These are phyloP conservation scores for Apamea crenata DNA, from an alignment of 2,888 invertebrate genomes.

Conservation along the genomic window DNA sequence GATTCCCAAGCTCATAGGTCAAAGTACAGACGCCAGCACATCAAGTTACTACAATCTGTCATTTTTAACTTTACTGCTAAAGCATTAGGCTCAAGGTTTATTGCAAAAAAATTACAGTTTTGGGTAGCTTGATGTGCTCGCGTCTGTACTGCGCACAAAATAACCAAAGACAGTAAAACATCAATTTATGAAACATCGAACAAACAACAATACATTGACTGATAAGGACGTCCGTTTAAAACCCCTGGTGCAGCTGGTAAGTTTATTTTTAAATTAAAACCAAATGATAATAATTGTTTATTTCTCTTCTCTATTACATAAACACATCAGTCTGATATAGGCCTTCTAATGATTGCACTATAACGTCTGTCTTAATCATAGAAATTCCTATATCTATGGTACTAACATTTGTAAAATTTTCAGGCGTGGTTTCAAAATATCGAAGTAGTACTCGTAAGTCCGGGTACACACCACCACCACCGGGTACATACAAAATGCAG, in stretches of 20 bases:
- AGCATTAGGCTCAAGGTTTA: too few relatives aligned
- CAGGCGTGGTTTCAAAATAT: neutral
- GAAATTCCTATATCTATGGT: too few relatives aligned
- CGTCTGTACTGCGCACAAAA: neutral
- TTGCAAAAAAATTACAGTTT: too few relatives aligned
- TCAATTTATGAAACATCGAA: neutral
- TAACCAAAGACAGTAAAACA: neutral
- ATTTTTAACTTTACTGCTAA: too few relatives aligned
- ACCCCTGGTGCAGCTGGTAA: conserved; percentile 3
- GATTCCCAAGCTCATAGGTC: neutral
- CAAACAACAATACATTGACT: neutral
- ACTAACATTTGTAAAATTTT: neutral
- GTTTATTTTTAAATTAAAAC: conserved; percentile 26
- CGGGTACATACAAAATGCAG: neutral
- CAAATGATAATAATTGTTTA: conserved; percentile 16
- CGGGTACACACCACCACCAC: too few relatives aligned
- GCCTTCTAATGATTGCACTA: neutral
- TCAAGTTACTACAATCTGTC: too few relatives aligned
- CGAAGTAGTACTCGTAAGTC: neutral
- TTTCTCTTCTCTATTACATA: neutral
- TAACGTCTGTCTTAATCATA: conserved; percentile 1
- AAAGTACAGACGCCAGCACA: neutral
- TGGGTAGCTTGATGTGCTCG: too few relatives aligned
- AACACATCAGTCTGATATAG: neutral
- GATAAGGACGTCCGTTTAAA: conserved; percentile 50